Percentiles rank a stretch among this genome's conserved stretches.
phyloP scores from a whole-genome alignment of 2,113 vertebrate genomes.

The Struthio camelus region DNA sequence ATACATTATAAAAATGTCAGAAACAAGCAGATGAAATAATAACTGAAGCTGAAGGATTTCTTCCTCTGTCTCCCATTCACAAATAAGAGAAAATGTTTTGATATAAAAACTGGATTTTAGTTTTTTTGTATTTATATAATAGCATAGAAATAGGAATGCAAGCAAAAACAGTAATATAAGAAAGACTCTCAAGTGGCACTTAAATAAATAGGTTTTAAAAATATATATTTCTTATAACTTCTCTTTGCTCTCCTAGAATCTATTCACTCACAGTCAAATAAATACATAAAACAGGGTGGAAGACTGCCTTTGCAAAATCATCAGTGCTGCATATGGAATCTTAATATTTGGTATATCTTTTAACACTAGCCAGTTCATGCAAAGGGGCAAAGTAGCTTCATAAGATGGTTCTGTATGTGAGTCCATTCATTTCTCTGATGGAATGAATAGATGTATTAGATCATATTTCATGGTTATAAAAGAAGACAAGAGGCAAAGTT shows the following conservation, averaged over 20 bases:
- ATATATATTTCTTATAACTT: background rate
- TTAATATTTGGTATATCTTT: background rate
- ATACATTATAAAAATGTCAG: background rate
- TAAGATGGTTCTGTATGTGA: background rate
- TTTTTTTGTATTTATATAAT: background rate
- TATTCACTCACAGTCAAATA: background rate
- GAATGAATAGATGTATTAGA: background rate
- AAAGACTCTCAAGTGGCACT: background rate
- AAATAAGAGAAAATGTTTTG: background rate
- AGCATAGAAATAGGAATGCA: background rate
- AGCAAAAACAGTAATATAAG: background rate
- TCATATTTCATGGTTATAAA: background rate
- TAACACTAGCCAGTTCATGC: background rate
- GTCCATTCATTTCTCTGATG: background rate
- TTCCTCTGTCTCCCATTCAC: background rate
- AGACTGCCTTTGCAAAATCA: background rate
- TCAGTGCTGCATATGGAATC: background rate
- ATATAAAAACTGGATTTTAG: background rate
- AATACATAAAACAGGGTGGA: background rate
- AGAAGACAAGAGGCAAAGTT: background rate
- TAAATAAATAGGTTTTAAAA: background rate
- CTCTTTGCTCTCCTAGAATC: background rate
- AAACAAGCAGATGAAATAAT: background rate
- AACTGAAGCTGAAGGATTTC: accelerated
- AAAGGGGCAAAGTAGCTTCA: background rate